phyloP scores from a whole-genome alignment of 1,140 invertebrate species.

The Tetramorium parvispinum region DNA sequence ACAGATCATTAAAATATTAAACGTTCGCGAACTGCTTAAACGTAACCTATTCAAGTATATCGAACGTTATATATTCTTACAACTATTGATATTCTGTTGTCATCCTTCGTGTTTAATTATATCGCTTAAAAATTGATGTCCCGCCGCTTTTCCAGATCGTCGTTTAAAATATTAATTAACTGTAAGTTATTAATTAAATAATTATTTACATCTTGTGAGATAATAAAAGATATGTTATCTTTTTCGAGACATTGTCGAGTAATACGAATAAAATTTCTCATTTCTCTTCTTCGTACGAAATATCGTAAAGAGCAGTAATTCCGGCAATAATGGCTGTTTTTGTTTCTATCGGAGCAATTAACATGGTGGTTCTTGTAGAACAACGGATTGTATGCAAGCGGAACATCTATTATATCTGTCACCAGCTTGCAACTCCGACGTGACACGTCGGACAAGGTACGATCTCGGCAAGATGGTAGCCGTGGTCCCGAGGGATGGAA shows the following conservation, averaged over 20 bases:
- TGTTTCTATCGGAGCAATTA: constrained; percentile 47
- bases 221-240: background rate
- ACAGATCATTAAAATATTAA: constrained; percentile 51
- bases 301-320: background rate
- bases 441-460: background rate
- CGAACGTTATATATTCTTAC: constrained; percentile 21
- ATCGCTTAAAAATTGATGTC: background rate
- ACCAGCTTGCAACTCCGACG: constrained; percentile 15
- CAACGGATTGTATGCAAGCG: constrained; percentile 56
- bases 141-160: no score
- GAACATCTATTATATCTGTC: constrained; percentile 58
- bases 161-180: background rate
- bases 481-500: constrained; percentile 35
- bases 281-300: background rate
- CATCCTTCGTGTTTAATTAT: background rate
- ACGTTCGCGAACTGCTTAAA: background rate
- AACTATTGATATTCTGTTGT: background rate
- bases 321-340: background rate
- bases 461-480: constrained; percentile 59
- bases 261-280: background rate
- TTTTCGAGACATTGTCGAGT: background rate
- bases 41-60: background rate
- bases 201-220: background rate
- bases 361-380: constrained; percentile 60
- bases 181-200: background rate